phyloP scores from a whole-genome alignment of 2,888 invertebrate genomes.

The Patella depressa region DNA sequence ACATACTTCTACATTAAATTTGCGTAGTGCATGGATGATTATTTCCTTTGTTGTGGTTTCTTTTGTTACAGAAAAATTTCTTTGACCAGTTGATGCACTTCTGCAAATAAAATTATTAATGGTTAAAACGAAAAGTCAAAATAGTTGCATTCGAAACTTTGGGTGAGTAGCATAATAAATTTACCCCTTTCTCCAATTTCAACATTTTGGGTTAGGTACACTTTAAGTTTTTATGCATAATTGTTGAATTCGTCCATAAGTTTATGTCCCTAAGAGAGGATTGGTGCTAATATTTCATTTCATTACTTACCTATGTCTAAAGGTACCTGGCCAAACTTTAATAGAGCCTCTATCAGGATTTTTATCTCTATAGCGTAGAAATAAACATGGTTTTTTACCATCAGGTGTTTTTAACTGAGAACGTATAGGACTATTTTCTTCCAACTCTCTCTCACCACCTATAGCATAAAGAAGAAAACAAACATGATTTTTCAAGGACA shows the following conservation, averaged over 20 bases:
- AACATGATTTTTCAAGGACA: no score
- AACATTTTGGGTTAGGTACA: no score
- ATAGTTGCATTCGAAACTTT: background rate
- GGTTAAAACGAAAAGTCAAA: constrained; percentile 1
- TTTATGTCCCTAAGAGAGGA: no score
- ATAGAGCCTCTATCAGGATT: constrained; percentile 90
- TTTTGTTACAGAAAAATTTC: constrained; percentile 82
- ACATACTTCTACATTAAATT: constrained; percentile 73
- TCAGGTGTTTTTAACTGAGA: constrained; percentile 77
- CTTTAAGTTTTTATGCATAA: no score
- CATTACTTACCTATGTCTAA: constrained; percentile 78
- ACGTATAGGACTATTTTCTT: constrained; percentile 89
- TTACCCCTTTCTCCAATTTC: no score
- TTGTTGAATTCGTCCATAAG: no score
- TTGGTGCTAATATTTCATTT: no score
- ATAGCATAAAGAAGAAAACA: no score
- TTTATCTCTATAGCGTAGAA: constrained; percentile 90
- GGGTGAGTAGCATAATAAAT: no score
- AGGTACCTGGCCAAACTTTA: constrained; percentile 92
- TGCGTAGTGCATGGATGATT: constrained; percentile 81
- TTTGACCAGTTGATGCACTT: constrained; percentile 47
- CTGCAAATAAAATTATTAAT: background rate
- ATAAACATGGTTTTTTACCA: constrained; percentile 95
- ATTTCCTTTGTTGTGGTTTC: constrained; percentile 92
- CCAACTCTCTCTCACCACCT: constrained; percentile 81